These are phyloP conservation scores for Iselma pallidipennis DNA, from an alignment of 2,888 invertebrate genomes.

Conservation along the genomic window DNA sequence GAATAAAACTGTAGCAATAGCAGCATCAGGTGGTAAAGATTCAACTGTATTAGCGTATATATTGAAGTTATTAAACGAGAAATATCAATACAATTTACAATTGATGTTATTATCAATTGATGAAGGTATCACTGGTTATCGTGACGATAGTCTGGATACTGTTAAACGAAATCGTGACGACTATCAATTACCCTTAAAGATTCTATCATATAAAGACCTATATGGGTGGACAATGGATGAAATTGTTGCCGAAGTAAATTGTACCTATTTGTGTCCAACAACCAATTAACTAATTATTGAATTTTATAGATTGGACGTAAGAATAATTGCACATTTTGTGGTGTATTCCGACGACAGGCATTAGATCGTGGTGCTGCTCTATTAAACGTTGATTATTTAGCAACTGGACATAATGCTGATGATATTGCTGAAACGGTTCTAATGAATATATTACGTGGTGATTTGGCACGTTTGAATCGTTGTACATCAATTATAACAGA, in stretches of 20 bases:
- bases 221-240: slow-evolving; percentile 99
- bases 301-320: slow-evolving; percentile 71
- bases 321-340: slow-evolving; percentile 97
- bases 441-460: slow-evolving; percentile 97
- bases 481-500: slow-evolving; percentile 92
- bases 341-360: slow-evolving; percentile 94
- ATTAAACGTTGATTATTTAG: slow-evolving; percentile 88
- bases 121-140: slow-evolving; percentile 95
- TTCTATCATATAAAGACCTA: slow-evolving; percentile 94
- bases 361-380: slow-evolving; percentile 91
- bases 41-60: slow-evolving; percentile 97
- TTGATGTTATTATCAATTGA: slow-evolving; percentile 94
- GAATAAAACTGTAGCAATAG: slow-evolving; percentile 89
- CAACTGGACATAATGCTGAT: slow-evolving; percentile 96
- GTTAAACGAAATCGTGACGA: slow-evolving; percentile 94
- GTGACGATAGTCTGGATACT: slow-evolving; percentile 96
- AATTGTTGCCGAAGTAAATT: slow-evolving; percentile 82
- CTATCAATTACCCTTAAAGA: slow-evolving; percentile 91
- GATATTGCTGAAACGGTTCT: slow-evolving; percentile 98
- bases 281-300: not conserved
- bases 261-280: not conserved
- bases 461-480: slow-evolving; percentile 88
- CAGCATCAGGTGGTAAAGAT: slow-evolving; percentile 94
- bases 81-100: slow-evolving; percentile 87
- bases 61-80: slow-evolving; percentile 86